Base-by-base conservation (phyloP, 2,797 vertebrate species). In the Hypotaenidia philippensis region DNA sequence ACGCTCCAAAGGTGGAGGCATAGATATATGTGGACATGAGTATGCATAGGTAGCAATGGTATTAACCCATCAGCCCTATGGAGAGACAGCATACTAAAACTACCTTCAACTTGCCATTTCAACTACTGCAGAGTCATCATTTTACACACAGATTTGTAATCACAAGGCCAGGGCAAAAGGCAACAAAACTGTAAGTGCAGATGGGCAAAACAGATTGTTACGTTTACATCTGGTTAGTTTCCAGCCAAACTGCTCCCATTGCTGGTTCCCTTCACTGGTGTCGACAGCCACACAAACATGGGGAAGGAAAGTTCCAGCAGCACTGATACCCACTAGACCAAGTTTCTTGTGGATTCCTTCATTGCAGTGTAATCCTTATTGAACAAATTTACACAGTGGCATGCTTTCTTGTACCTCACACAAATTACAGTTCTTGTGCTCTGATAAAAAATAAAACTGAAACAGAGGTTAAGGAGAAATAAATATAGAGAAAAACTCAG, bases 331-430 rank as follows among this genome's bases (percentile, higher is more conserved):
- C 15, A 56, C 13, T 1, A 1, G 15, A 40, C 8, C 32, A 32
- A 13, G 11, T 23, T 63, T 50, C 55, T n/a, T n/a, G 13, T 47
- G 36, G 47, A 86, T 70, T 31, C 36, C 16, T 60, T 38, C 31
- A 29, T 2, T 56, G 34, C 61, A 80, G 45, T 6, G 10, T 12
- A 83, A 61, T 27, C 59, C 13, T 29, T 44, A 38, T 1, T n/a
- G 20, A 13, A 6, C 12, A 29, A 36, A 15, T 8, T 34, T 34
- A 26, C 1, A 22, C 2, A 34, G 22, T 6, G 34, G 9, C 0
- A 3, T 16, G 17, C 47, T 61, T 76, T 27, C 71, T 59, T 19
- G 12, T 55, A 56, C 57, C 6, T 63, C 44, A 59, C 4, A 63
- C 6, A 69, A 57, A 36, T 29, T 34, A 34, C 5, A 34, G 11